Evolutionary conservation across 2,797 vertebrate species (phyloP).

Genomic region (Gadopsis bispinosus): DNA sequence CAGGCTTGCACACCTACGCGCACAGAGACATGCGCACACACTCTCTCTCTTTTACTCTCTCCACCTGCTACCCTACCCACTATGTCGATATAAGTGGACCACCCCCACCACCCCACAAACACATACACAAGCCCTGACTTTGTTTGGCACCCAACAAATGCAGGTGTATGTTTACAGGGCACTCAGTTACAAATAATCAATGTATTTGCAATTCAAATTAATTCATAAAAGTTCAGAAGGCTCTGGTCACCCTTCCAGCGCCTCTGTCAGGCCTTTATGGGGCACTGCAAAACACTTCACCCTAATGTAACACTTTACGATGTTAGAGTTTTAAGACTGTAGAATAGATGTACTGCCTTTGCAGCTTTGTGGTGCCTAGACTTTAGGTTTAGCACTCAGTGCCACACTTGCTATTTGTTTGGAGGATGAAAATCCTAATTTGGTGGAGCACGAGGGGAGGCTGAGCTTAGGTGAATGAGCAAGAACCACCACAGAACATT

Average conservation of each 20-base stretch:
- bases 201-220: slow-evolving; percentile 63
- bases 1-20: slow-evolving; percentile 50
- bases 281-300: slow-evolving; percentile 36
- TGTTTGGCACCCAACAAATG: slow-evolving; percentile 41
- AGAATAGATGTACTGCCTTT: slow-evolving; percentile 25
- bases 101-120: slow-evolving; percentile 12
- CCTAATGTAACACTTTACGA: slow-evolving; percentile 35
- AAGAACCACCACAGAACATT: neutral
- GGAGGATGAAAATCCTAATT: slow-evolving; percentile 21
- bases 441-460: slow-evolving; percentile 10
- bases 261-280: slow-evolving; percentile 30
- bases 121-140: slow-evolving; percentile 27
- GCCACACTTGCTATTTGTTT: slow-evolving; percentile 20
- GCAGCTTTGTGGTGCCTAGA: slow-evolving; percentile 29
- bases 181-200: slow-evolving; percentile 48
- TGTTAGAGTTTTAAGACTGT: slow-evolving; percentile 33
- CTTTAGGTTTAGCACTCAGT: slow-evolving; percentile 28
- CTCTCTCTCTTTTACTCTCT: slow-evolving; percentile 25
- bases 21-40: slow-evolving; percentile 7
- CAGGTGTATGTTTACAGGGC: slow-evolving; percentile 52
- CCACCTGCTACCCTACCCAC: slow-evolving; percentile 64
- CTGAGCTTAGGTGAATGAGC: neutral
- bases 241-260: slow-evolving; percentile 24
- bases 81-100: slow-evolving; percentile 34
- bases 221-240: slow-evolving; percentile 36